A percentile compares a stretch with the other conserved stretches of the same genome.
Evolutionary conservation across 2,888 invertebrate genomes (phyloP).

Genomic region (Dynastes grantii): DNA sequence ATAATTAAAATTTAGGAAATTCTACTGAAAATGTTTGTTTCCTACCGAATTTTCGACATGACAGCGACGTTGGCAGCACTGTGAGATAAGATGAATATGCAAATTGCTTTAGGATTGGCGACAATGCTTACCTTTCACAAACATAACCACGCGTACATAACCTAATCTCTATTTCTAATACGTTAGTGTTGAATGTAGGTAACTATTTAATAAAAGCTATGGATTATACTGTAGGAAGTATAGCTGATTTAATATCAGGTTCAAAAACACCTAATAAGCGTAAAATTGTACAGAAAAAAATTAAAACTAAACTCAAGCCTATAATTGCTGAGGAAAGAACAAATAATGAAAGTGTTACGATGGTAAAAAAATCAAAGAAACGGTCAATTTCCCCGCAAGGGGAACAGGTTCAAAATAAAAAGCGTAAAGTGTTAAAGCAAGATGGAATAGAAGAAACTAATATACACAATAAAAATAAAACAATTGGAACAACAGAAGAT

Average conservation of each 20-base stretch:
- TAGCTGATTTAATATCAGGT: constrained; percentile 75
- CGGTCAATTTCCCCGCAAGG: constrained; percentile 7
- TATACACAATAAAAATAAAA: constrained; percentile 36
- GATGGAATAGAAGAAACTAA: constrained; percentile 25
- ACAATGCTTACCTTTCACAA: too few relatives aligned
- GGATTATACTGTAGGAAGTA: constrained; percentile 72
- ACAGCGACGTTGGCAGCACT: too few relatives aligned
- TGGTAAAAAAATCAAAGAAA: constrained; percentile 38
- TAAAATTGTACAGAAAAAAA: constrained; percentile 65
- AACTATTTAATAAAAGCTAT: constrained; percentile 51
- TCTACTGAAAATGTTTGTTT: too few relatives aligned
- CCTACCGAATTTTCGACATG: too few relatives aligned
- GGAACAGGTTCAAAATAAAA: constrained; percentile 24
- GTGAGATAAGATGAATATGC: too few relatives aligned
- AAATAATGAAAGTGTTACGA: constrained; percentile 9
- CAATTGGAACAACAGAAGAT: too few relatives aligned
- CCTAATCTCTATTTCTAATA: too few relatives aligned
- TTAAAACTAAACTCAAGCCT: constrained; percentile 42
- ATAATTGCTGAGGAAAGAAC: constrained; percentile 16
- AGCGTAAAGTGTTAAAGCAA: constrained; percentile 31
- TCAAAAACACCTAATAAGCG: constrained; percentile 74
- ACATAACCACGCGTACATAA: too few relatives aligned
- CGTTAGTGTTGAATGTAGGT: too few relatives aligned
- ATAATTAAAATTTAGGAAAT: too few relatives aligned
- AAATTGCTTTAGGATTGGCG: too few relatives aligned